Base-by-base conservation (phyloP, 2,888 invertebrate genomes). In the Sesamia inferens region DNA sequence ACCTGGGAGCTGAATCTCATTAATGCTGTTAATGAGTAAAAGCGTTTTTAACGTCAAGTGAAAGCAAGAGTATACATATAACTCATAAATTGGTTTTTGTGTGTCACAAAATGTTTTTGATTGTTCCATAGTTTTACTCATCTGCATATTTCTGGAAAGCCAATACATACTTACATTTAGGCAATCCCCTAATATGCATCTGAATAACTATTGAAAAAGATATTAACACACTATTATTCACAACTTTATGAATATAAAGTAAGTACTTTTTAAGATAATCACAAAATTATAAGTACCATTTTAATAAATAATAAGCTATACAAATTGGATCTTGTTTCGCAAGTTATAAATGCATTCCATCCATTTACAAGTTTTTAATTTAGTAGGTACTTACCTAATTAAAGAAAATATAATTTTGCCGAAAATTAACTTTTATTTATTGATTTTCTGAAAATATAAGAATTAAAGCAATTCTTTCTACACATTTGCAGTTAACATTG, bases 281-380 rank as follows among this genome's bases (percentile, higher is more conserved):
- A 44, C 22, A 39, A 51, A 70, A 55, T 66, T 22, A 62, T 24
- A 48, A n/a, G 11, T 22, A 47, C 13, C 24, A 42, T 54, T 67
- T 31, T 31, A 48, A 58, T 48, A 14, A 13, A 31, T 31, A 31
- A 31, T 31, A 31, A 31, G 31, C 31, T 31, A 31, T 31, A 31
- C 39, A 55, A 55, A 55, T 75, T 1, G 5, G 31, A 68, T 48
- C 62, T 68, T 44, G 19, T 63, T 70, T 51, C 44, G 57, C 64
- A 66, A 78, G 16, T 31, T 72, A 54, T 64, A 63, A 73, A 75
- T 70, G 78, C 85, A 84, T 84, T 84, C 84, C 84, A 84, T 83
- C 76, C 76, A 83, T 75, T 73, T 65, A 31, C 31, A 3, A 2
- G 11, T 62, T 68, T 70, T 13, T 76, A 47, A 39, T 63, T 54